Evolutionary conservation across 1,140 invertebrate genomes (phyloP).

Genomic region (Oncopodura yosiiana): DNA sequence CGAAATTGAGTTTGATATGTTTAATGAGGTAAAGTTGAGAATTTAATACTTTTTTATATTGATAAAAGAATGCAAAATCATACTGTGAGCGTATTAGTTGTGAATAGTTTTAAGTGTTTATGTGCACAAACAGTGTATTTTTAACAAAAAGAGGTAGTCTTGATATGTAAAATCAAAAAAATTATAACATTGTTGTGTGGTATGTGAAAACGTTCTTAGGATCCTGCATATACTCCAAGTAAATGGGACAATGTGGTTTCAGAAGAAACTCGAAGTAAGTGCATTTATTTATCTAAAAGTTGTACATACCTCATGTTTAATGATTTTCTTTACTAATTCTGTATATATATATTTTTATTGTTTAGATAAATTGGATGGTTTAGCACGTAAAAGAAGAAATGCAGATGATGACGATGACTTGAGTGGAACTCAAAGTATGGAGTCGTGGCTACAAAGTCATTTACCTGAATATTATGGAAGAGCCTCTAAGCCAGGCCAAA

Average conservation of each 20-base stretch:
- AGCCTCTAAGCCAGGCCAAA: constrained; percentile 64
- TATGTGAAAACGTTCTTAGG: too few relatives aligned
- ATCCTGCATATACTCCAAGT: constrained; percentile 39
- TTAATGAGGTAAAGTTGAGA: constrained; percentile 2
- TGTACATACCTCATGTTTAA: neutral
- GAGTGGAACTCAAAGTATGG: constrained; percentile 52
- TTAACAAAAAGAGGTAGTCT: too few relatives aligned
- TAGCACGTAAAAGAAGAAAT: constrained; percentile 47
- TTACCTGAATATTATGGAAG: constrained; percentile 66
- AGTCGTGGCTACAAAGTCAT: constrained; percentile 70
- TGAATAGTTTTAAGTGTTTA: too few relatives aligned
- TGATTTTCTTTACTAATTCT: neutral
- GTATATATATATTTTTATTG: too few relatives aligned
- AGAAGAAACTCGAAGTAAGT: constrained; percentile 52
- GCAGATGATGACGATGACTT: constrained; percentile 20
- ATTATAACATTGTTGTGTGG: too few relatives aligned
- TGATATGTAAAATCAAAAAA: too few relatives aligned
- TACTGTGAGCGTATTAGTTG: too few relatives aligned
- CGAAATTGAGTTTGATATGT: neutral
- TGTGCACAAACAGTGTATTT: too few relatives aligned
- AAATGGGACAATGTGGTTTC: constrained; percentile 57
- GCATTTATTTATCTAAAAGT: neutral
- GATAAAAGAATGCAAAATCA: too few relatives aligned
- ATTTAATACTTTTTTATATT: too few relatives aligned
- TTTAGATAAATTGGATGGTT: constrained; percentile 79